Evolutionary conservation across 2,113 vertebrate genomes (phyloP).

Genomic region (Centropristis striata): DNA sequence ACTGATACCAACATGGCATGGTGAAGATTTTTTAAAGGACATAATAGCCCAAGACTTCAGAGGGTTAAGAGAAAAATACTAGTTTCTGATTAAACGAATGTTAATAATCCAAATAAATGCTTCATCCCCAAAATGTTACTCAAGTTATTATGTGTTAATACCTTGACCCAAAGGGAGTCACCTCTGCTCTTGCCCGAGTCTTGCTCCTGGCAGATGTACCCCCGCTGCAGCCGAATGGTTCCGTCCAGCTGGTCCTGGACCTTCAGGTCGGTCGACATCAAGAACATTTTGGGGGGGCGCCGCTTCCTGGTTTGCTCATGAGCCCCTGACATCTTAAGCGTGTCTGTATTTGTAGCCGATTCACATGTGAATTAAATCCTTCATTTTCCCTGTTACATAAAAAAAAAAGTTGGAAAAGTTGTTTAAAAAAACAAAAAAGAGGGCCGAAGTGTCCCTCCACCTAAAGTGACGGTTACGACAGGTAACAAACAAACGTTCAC

Average conservation of each 20-base stretch:
- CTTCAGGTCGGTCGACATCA: conserved; percentile 77
- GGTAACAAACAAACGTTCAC: conserved; percentile 19
- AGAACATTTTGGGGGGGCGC: conserved; percentile 74
- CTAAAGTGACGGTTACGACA: conserved; percentile 3
- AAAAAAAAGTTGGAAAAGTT: no score
- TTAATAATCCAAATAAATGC: no score
- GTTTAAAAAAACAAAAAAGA: not conserved
- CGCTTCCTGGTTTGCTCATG: conserved; percentile 69
- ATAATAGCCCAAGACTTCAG: no score
- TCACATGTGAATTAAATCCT: not conserved
- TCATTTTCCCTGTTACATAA: conserved; percentile 22
- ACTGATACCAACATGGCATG: no score
- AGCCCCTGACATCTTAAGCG: conserved; percentile 74
- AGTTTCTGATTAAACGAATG: no score
- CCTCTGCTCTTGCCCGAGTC: conserved; percentile 57
- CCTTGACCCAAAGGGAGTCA: conserved; percentile 83
- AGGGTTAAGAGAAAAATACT: no score
- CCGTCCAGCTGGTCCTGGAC: conserved; percentile 83
- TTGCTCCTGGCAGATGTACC: conserved; percentile 82
- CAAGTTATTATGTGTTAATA: conserved; percentile 34
- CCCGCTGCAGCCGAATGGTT: conserved; percentile 80
- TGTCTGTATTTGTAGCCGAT: not conserved
- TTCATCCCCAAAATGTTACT: not conserved
- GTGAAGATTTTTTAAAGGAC: no score
- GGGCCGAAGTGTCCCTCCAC: not conserved